Evolutionary conservation across 2,797 vertebrate genomes (phyloP).

Genomic region (Typhlichthys eigenmanni): DNA sequence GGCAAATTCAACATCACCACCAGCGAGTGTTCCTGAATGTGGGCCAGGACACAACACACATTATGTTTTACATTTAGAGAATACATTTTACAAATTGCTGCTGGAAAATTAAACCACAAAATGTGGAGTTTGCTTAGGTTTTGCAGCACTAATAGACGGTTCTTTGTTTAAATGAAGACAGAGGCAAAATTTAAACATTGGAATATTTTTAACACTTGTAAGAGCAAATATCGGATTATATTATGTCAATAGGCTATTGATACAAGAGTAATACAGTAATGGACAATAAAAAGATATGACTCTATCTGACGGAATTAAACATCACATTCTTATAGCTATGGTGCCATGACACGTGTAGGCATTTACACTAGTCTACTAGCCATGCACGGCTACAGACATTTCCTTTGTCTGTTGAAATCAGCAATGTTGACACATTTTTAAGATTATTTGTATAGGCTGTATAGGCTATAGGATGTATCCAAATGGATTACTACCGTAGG

Average conservation of each 20-base stretch:
- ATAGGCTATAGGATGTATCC: background rate
- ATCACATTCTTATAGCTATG: slow-evolving; percentile 31
- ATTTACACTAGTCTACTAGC: slow-evolving; percentile 18
- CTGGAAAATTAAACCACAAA: background rate
- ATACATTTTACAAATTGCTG: background rate
- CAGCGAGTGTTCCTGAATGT: background rate
- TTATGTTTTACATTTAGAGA: background rate
- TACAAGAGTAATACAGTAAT: no score
- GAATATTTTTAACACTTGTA: no score
- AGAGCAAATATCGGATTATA: no score
- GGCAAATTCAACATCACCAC: no score
- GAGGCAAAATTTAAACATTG: no score
- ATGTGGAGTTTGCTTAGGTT: background rate
- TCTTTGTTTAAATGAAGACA: no score
- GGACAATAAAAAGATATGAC: background rate
- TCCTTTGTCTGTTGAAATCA: slow-evolving; percentile 56
- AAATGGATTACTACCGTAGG: background rate
- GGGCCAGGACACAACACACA: background rate
- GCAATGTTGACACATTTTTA: no score
- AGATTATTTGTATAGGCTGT: no score
- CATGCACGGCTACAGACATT: slow-evolving; percentile 27
- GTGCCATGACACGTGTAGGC: slow-evolving; percentile 8
- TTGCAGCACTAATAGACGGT: no score
- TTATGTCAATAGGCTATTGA: no score
- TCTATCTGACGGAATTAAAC: slow-evolving; percentile 6